phyloP scores from a whole-genome alignment of 2,888 invertebrate genomes.

The Anoncus sp. region DNA sequence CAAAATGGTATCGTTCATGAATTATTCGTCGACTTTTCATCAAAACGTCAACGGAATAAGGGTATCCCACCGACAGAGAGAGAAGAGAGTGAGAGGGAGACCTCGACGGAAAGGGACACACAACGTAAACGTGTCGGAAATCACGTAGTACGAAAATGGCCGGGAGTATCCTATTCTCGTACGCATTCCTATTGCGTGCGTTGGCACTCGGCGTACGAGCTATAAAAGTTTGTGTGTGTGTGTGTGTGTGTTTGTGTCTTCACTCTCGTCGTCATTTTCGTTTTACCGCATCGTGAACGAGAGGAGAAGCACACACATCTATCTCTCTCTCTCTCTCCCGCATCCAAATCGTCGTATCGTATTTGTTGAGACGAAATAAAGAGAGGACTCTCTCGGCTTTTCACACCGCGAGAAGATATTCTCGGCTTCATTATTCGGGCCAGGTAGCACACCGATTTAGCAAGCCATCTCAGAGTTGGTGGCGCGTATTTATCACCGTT shows the following conservation, averaged over 20 bases:
- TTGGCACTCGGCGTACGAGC: constrained; percentile 42
- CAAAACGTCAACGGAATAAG: not conserved
- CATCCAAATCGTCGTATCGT: constrained; percentile 44
- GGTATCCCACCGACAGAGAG: too few relatives aligned
- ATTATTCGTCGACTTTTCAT: constrained; percentile 13
- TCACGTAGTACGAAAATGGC: constrained; percentile 48
- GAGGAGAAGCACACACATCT: too few relatives aligned
- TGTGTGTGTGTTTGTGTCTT: not conserved
- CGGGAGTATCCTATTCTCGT: constrained; percentile 23
- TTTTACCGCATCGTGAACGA: too few relatives aligned
- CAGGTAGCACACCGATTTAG: constrained; percentile 80
- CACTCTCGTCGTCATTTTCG: not conserved
- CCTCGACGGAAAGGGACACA: not conserved
- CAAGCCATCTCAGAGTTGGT: constrained; percentile 58
- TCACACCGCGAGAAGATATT: constrained; percentile 69
- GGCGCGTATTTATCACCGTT: constrained; percentile 30
- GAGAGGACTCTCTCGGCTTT: constrained; percentile 33
- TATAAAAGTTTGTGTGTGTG: not conserved
- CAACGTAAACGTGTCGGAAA: constrained; percentile 25
- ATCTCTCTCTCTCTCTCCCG: constrained; percentile 7
- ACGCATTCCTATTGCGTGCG: constrained; percentile 56
- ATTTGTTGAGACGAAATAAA: constrained; percentile 52
- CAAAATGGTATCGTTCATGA: not conserved
- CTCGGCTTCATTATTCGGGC: constrained; percentile 79
- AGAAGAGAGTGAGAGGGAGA: not conserved